A percentile compares a stretch with the other conserved stretches of the same genome.
Conservation (phyloP, 37 sponge, comb jelly and placozoan species). For the Petrosia ficiformis region DNA sequence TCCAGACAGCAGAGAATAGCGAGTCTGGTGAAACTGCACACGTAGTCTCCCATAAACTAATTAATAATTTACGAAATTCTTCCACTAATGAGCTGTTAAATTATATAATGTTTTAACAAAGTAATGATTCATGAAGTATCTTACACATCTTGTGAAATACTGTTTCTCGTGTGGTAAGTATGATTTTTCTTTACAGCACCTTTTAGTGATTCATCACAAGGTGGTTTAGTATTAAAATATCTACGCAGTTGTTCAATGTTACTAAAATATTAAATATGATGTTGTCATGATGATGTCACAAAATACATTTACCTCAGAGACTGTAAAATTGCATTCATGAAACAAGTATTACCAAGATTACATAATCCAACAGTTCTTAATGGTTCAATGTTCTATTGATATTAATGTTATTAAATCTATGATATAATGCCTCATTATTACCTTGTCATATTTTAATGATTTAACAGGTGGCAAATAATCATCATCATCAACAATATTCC, state of each 20-base stretch:
- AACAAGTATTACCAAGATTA: constrained; percentile 81
- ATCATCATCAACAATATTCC: too few species aligned
- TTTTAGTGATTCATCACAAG: constrained; percentile 18
- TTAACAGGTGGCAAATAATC: too few species aligned
- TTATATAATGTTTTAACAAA: neutral
- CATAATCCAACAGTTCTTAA: constrained; percentile 48
- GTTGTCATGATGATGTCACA: neutral
- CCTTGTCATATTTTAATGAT: too few species aligned
- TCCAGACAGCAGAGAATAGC: constrained; percentile 65
- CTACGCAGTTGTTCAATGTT: constrained; percentile 54
- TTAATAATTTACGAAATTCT: constrained; percentile 59
- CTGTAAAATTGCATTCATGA: constrained; percentile 79
- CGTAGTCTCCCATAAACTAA: constrained; percentile 45
- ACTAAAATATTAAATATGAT: neutral
- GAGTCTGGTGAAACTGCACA: constrained; percentile 60
- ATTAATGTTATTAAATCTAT: neutral
- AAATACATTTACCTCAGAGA: constrained; percentile 50
- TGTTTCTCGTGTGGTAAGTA: constrained; percentile 44
- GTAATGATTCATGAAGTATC: neutral
- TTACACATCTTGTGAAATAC: constrained; percentile 37
- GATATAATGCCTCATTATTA: too few species aligned
- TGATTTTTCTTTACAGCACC: constrained; percentile 8
- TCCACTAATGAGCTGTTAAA: constrained; percentile 59
- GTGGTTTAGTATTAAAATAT: constrained; percentile 49
- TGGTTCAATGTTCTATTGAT: constrained; percentile 9